These are phyloP conservation scores for Drosophila teissieri DNA, from an alignment of 1,140 invertebrate species.

Conservation along the genomic window DNA sequence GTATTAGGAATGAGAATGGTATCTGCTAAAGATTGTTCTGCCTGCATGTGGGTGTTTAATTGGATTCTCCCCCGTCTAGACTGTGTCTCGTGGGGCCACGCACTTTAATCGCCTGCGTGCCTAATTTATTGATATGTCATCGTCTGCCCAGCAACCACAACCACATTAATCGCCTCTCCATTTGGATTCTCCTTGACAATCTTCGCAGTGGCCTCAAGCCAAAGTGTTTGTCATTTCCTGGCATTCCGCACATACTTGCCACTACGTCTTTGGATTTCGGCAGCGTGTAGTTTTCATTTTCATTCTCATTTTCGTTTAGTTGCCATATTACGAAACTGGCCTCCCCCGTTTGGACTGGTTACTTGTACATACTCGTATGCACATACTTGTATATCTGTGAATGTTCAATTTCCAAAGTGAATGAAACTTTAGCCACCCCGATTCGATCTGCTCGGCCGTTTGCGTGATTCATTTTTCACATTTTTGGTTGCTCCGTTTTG, in stretches of 20 bases:
- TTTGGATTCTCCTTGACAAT: slow-evolving; percentile 53
- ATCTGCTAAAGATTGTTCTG: slow-evolving; percentile 1
- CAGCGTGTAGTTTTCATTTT: slow-evolving; percentile 19
- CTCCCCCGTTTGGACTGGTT: slow-evolving; percentile 17
- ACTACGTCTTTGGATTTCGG: slow-evolving; percentile 14
- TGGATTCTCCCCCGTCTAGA: slow-evolving; percentile 56
- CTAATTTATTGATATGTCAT: slow-evolving; percentile 80
- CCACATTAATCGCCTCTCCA: slow-evolving; percentile 1
- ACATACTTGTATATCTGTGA: slow-evolving; percentile 21
- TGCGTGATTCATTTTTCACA: slow-evolving; percentile 75
- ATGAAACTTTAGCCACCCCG: slow-evolving; percentile 40
- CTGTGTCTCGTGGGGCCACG: slow-evolving; percentile 38
- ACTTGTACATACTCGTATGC: slow-evolving; percentile 17
- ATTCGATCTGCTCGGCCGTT: slow-evolving; percentile 34
- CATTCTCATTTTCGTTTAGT: slow-evolving; percentile 34
- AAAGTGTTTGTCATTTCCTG: slow-evolving; percentile 47
- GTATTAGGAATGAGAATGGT: no score
- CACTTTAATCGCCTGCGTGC: slow-evolving; percentile 72
- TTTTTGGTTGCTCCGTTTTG: slow-evolving; percentile 51
- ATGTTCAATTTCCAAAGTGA: slow-evolving; percentile 37
- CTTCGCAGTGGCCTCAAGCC: slow-evolving; percentile 35
- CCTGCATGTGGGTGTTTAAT: slow-evolving; percentile 20
- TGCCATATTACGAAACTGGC: slow-evolving; percentile 51
- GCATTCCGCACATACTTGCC: slow-evolving; percentile 45
- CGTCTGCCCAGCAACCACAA: slow-evolving; percentile 22